Base-by-base conservation (phyloP, 2,797 vertebrate species). In the Danionella dracula region DNA sequence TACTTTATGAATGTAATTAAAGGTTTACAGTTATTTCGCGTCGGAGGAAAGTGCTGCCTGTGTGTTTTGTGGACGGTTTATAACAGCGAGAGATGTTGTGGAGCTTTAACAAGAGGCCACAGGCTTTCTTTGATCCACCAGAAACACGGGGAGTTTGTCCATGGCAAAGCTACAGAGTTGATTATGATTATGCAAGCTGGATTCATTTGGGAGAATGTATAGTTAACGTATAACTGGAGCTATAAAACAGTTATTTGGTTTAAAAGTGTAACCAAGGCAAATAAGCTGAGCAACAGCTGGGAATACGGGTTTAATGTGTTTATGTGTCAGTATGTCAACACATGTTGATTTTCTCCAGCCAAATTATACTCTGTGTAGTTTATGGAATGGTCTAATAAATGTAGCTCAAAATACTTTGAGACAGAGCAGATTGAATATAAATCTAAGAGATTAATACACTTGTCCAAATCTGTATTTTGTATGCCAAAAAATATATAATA, bases 1-100 rank as follows among this genome's bases (percentile, higher is more conserved):
- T 77, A 70, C 85, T 87, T 88, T 86, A 88, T 85, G 84, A 82
- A 82, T 80, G 73, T 84, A 88, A 89, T 89, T 88, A 87, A 82
- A 81, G 78, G 70, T 87, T 84, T 87, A 87, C 81, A 79, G 69
- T 84, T 80, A 70, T 85, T 84, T 77, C 81, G 78, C 66, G 72
- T 68, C 64, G 66, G 57, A 79, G 73, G 51, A 83, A 86, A 87
- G 80, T 83, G 84, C 83, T 83, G 83, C 79, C 78, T 84, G 81
- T 77, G 83, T 78, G 69, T 85, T 87, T 75, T 78, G 81, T 81
- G 19, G 80, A 85, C 72, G 82, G 72, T 84, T 82, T 86, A 75
- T 76, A 79, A 76, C 31, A 40, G 85, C 75, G 78, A 85, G 80
- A 84, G 76, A 85, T 84, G 82, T 78, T 74, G 78, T 83, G 86